Evolutionary conservation across 2,113 vertebrate genomes (phyloP).

Genomic region (Elanoides forficatus): DNA sequence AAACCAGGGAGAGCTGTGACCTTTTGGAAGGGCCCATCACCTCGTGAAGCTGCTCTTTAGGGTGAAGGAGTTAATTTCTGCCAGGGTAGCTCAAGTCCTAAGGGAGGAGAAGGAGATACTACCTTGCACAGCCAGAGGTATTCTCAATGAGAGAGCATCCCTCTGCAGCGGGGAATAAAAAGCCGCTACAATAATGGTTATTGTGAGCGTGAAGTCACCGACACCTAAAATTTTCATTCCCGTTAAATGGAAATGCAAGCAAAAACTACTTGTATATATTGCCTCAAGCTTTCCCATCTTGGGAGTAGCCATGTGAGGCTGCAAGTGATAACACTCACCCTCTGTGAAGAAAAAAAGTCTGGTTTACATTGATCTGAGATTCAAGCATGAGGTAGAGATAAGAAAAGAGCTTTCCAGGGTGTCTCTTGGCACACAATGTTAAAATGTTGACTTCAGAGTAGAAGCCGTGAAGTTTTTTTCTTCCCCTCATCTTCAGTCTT

Average conservation of each 20-base stretch:
- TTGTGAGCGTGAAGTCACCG: neutral
- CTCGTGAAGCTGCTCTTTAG: neutral
- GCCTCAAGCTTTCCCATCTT: neutral
- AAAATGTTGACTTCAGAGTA: neutral
- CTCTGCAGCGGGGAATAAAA: neutral
- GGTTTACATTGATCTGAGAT: neutral
- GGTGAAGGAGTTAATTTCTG: neutral
- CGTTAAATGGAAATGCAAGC: neutral
- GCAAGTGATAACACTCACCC: neutral
- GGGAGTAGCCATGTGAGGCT: neutral
- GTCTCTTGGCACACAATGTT: neutral
- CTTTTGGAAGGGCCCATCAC: neutral
- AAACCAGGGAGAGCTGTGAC: neutral
- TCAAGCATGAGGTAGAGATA: neutral
- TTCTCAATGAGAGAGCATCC: neutral
- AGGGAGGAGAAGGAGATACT: neutral
- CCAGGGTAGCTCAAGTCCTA: neutral
- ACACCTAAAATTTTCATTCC: neutral
- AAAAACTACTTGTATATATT: neutral
- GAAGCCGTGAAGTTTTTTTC: neutral
- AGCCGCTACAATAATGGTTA: neutral
- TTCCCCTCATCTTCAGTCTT: neutral
- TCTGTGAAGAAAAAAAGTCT: neutral
- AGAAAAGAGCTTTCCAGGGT: neutral
- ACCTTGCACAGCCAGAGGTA: neutral